Conservation (phyloP, 2,888 invertebrate species). For the Neuroscelio doddi region DNA sequence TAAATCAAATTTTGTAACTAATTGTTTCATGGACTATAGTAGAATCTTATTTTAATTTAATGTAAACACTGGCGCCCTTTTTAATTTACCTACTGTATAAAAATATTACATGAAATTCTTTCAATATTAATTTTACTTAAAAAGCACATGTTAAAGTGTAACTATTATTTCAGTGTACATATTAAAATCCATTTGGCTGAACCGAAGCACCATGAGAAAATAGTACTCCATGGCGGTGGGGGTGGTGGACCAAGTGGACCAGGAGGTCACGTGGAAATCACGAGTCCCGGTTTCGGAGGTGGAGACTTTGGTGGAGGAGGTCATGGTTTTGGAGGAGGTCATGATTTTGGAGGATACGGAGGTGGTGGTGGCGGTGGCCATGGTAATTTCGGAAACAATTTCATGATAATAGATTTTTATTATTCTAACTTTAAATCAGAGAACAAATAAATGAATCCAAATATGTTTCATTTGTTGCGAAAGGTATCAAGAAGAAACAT, state of each 20-base stretch:
- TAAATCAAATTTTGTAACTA: no score
- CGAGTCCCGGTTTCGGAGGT: slow-evolving; percentile 21
- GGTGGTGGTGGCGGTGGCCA: slow-evolving; percentile 9
- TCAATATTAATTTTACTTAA: slow-evolving; percentile 1
- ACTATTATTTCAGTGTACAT: slow-evolving; percentile 27
- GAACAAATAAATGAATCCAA: no score
- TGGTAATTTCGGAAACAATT: background rate
- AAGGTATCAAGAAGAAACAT: no score
- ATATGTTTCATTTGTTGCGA: no score
- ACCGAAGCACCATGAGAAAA: slow-evolving; percentile 22
- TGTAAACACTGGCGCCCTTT: no score
- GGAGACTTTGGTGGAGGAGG: slow-evolving; percentile 12
- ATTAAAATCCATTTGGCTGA: slow-evolving; percentile 38
- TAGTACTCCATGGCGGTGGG: slow-evolving; percentile 8
- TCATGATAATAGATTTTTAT: no score
- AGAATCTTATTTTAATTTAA: no score
- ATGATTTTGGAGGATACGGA: slow-evolving; percentile 2
- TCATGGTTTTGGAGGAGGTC: slow-evolving; percentile 18
- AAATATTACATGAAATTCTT: no score
- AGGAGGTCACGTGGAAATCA: slow-evolving; percentile 27
- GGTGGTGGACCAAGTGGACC: slow-evolving; percentile 21
- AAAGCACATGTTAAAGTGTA: background rate
- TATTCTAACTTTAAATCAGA: no score
- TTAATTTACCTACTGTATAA: no score
- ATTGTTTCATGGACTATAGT: no score